A percentile compares a stretch with the other conserved stretches of the same genome.
phyloP scores from a whole-genome alignment of 2,888 invertebrate species.

The Graphium colonna region DNA sequence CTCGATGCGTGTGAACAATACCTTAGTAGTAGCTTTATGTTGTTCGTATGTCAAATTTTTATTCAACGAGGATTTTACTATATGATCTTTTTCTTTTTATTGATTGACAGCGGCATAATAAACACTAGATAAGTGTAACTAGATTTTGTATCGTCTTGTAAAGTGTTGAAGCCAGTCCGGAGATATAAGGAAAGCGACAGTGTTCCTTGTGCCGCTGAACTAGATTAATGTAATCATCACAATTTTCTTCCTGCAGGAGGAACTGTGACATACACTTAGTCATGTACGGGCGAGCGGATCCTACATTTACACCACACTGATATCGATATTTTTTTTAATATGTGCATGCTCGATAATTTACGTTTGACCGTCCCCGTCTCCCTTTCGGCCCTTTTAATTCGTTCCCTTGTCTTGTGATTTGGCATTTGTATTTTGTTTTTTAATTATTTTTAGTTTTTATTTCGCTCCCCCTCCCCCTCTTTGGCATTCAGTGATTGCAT shows the following conservation, averaged over 20 bases:
- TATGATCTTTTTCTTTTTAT: conserved; percentile 40
- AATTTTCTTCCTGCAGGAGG: conserved; percentile 62
- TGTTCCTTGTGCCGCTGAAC: conserved; percentile 52
- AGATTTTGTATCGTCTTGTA: conserved; percentile 1
- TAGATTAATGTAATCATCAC: conserved; percentile 47
- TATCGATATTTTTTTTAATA: conserved; percentile 25
- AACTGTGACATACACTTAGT: conserved; percentile 62
- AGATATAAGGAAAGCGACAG: conserved; percentile 27
- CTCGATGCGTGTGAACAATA: conserved; percentile 55
- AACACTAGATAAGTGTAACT: conserved; percentile 31
- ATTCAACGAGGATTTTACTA: conserved; percentile 49
- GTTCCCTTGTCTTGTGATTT: conserved; percentile 52
- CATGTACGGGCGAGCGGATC: conserved; percentile 70
- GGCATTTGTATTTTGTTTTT: conserved; percentile 52
- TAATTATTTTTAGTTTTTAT: no score
- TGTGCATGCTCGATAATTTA: conserved; percentile 60
- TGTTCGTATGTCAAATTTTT: conserved; percentile 68
- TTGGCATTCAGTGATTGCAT: conserved; percentile 80
- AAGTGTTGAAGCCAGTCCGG: conserved; percentile 9
- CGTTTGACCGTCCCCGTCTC: conserved; percentile 39
- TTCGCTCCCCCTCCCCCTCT: conserved; percentile 27
- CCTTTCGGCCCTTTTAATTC: neutral
- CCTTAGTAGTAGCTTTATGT: conserved; percentile 78
- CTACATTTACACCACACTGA: conserved; percentile 50
- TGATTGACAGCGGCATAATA: conserved; percentile 46